Conservation (phyloP, 2,113 vertebrate genomes). For the Engraulis encrasicolus region DNA sequence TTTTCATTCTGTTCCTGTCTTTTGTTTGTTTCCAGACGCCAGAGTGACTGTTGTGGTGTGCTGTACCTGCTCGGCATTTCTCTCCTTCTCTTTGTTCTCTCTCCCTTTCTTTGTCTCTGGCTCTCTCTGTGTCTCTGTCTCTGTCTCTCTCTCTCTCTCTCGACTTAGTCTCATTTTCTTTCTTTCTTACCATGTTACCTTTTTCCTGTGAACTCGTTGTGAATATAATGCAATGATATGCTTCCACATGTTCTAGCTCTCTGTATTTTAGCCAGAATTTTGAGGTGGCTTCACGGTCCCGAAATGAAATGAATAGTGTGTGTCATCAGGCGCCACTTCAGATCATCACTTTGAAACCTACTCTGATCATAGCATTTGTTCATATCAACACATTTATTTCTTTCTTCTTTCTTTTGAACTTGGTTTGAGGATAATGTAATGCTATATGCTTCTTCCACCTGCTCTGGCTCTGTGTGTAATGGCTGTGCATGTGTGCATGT, state of each 20-base stretch:
- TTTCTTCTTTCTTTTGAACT: background rate
- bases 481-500: too few relatives aligned
- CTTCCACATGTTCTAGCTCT: background rate
- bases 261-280: too few relatives aligned
- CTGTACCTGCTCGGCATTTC: background rate
- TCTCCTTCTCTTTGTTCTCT: background rate
- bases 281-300: too few relatives aligned
- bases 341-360: too few relatives aligned
- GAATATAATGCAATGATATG: background rate
- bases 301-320: too few relatives aligned
- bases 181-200: slow-evolving; percentile 17
- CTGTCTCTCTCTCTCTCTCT: background rate
- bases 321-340: too few relatives aligned
- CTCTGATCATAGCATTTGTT: too few relatives aligned
- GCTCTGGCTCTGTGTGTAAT: background rate
- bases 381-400: too few relatives aligned
- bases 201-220: slow-evolving; percentile 28
- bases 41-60: background rate
- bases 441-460: background rate
- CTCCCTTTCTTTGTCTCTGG: slow-evolving; percentile 28
- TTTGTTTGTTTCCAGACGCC: background rate
- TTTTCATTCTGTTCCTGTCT: background rate
- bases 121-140: slow-evolving; percentile 29
- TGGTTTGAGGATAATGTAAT: background rate
- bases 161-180: slow-evolving; percentile 30